phyloP scores from a whole-genome alignment of 2,113 vertebrate species.

The Archocentrus centrarchus region DNA sequence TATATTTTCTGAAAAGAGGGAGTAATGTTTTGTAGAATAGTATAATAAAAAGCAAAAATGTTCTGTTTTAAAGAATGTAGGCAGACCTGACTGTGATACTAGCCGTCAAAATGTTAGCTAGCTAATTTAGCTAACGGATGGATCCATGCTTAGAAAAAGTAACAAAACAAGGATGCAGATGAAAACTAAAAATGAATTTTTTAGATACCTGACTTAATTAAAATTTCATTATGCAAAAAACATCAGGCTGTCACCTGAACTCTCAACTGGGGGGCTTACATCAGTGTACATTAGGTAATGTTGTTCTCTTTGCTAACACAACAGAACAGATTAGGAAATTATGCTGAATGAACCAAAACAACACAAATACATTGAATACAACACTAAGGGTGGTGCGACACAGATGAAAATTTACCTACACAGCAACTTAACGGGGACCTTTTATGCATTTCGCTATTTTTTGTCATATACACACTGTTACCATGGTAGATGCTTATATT shows the following conservation, averaged over 20 bases:
- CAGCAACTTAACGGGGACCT: background rate
- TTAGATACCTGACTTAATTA: accelerated
- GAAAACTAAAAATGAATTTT: background rate
- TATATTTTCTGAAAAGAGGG: background rate
- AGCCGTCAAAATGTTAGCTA: background rate
- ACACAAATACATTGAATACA: background rate
- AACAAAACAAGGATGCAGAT: background rate
- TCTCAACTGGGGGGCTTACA: background rate
- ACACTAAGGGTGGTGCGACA: background rate
- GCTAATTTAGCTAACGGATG: background rate
- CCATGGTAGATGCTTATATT: background rate
- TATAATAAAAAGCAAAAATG: accelerated
- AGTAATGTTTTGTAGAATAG: background rate
- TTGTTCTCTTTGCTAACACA: background rate
- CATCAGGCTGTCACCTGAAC: background rate
- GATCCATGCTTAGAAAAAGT: background rate
- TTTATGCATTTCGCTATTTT: background rate
- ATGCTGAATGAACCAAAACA: background rate
- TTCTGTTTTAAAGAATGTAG: background rate
- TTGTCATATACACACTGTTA: background rate
- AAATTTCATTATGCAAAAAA: background rate
- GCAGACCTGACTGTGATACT: background rate
- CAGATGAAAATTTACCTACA: background rate
- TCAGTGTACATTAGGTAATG: background rate
- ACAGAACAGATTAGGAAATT: background rate